These are phyloP conservation scores for Pleuronectes platessa DNA, from an alignment of 2,113 vertebrate species.

Conservation along the genomic window DNA sequence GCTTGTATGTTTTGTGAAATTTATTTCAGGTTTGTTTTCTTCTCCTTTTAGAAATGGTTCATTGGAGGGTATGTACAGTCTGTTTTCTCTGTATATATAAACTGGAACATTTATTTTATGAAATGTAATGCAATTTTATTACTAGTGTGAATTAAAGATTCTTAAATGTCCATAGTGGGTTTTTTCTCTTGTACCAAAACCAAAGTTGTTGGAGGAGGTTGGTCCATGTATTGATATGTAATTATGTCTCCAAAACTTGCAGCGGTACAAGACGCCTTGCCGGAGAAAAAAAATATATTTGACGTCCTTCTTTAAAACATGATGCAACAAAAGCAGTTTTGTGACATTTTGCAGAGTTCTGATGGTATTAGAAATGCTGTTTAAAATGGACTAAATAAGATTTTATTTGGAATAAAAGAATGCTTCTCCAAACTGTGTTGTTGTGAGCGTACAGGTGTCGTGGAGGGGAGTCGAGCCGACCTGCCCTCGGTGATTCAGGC, in stretches of 20 bases:
- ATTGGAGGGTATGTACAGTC: conserved; percentile 98
- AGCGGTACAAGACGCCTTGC: conserved; percentile 55
- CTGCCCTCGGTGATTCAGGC: conserved; percentile 67
- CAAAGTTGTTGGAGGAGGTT: conserved; percentile 74
- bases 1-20: conserved; percentile 95
- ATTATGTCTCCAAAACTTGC: conserved; percentile 68
- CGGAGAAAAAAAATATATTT: conserved; percentile 63
- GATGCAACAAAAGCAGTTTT: conserved; percentile 72
- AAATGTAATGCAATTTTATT: conserved; percentile 99
- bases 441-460: conserved; percentile 76
- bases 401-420: conserved; percentile 83
- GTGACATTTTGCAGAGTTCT: conserved; percentile 76
- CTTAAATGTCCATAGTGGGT: conserved; percentile 86
- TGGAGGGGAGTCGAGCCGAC: conserved; percentile 57
- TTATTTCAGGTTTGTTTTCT: conserved; percentile 81
- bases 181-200: conserved; percentile 71
- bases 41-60: conserved; percentile 84
- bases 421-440: conserved; percentile 79
- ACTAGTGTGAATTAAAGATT: conserved; percentile 99
- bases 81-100: conserved; percentile 99
- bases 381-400: conserved; percentile 75
- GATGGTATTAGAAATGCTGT: conserved; percentile 78
- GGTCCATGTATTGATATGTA: conserved; percentile 67
- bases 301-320: conserved; percentile 70
- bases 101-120: conserved; percentile 99